Evolutionary conservation across 1,140 invertebrate species (phyloP), one percentile per base, ranked within the genome.

Genomic region (Maniola jurtina): DNA sequence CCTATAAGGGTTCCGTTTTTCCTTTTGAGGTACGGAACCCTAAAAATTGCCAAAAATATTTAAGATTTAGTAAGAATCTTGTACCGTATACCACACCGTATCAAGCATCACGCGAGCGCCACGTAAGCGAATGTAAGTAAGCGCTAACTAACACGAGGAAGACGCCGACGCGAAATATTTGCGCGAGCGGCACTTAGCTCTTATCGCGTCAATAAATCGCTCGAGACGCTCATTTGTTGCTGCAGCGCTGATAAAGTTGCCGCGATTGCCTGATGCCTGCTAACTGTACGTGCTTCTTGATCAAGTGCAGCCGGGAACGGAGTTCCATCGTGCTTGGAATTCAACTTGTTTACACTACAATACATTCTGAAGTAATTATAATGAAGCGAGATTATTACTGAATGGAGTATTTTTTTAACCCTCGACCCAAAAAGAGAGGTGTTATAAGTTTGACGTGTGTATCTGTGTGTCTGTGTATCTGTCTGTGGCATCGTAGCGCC

Each of bases 81-180:
- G 8, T 66, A 7, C 25, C 66, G 70, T 71, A 42, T 16, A 60
- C 71, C 70, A 72, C n/a, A 35, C 3, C 33, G 3, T 14, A 66
- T 47, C 50, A 62, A 68, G 75, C 71, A 67, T 83, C 80, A 80
- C 76, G 80, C 77, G 73, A 80, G 75, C 77, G 70, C 72, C 73
- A 67, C 71, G 73, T 68, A 71, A 70, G 75, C 68, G 69, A 77
- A 73, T 76, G 77, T 80, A 79, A 79, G 75, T 79, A 79, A 79
- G 79, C 78, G 79, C 77, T 82, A 86, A 86, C 79, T 84, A 86
- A 84, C 77, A 78, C 79, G 76, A 76, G 79, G 76, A 81, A 81
- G 79, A 83, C 79, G 76, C 73, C 71, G 73, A 68, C 74, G 76
- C 71, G 76, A 81, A 76, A 80, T 87, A 83, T 87, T 83, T 78